A percentile compares a stretch with the other conserved stretches of the same genome.
phyloP scores from a whole-genome alignment of 92 coral and sea anemone species.

The Palythoa grandis region DNA sequence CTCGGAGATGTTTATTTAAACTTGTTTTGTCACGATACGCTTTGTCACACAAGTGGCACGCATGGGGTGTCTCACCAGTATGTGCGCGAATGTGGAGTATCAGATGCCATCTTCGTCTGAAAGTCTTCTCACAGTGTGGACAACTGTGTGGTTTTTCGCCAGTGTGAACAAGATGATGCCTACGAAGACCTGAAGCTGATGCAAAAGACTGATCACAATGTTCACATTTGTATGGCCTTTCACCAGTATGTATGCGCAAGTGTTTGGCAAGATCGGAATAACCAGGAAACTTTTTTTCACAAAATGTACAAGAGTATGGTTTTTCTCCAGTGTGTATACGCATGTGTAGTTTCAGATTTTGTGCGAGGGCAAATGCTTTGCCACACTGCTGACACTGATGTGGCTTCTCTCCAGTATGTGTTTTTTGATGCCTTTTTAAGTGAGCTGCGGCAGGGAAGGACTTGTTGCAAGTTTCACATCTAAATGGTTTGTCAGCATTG shows the following conservation, averaged over 20 bases:
- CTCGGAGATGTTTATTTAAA: slow-evolving; percentile 43
- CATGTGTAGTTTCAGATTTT: slow-evolving; percentile 37
- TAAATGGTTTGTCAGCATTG: slow-evolving; percentile 39
- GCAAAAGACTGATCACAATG: slow-evolving; percentile 41
- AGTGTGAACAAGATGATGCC: slow-evolving; percentile 43
- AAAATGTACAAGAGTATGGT: slow-evolving; percentile 37
- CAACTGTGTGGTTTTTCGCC: slow-evolving; percentile 40
- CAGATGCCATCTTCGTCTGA: slow-evolving; percentile 41
- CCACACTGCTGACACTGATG: slow-evolving; percentile 43
- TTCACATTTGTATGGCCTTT: slow-evolving; percentile 40
- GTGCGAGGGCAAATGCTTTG: slow-evolving; percentile 31
- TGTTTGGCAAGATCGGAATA: slow-evolving; percentile 42
- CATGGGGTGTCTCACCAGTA: slow-evolving; percentile 32
- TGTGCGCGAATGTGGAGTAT: slow-evolving; percentile 37
- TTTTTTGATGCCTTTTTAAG: slow-evolving; percentile 35
- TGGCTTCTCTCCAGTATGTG: slow-evolving; percentile 37
- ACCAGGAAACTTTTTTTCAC: slow-evolving; percentile 36
- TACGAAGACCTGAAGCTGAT: slow-evolving; percentile 34
- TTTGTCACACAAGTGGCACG: slow-evolving; percentile 44
- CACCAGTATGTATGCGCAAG: slow-evolving; percentile 40
- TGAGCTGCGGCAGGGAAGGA: slow-evolving; percentile 39
- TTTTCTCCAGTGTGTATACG: slow-evolving; percentile 42
- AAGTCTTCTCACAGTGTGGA: slow-evolving; percentile 38
- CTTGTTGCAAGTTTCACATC: slow-evolving; percentile 24
- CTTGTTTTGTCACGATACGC: slow-evolving; percentile 36